Evolutionary conservation across 1,140 invertebrate genomes (phyloP).

Genomic region (Metaphire vulgaris): DNA sequence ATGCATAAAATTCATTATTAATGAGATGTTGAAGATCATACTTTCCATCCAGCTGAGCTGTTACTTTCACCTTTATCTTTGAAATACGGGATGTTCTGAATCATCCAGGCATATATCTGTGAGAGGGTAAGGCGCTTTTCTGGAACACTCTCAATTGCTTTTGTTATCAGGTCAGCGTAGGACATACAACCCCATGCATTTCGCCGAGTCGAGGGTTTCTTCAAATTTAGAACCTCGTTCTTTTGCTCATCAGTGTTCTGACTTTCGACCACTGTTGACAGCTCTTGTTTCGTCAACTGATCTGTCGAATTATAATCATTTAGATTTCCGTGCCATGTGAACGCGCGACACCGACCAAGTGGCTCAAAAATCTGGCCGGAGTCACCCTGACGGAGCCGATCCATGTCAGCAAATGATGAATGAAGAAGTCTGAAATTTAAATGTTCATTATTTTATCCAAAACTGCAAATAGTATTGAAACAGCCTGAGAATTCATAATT

Average conservation of each 20-base stretch:
- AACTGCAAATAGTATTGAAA: too few relatives aligned
- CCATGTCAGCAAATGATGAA: too few relatives aligned
- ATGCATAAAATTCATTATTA: background rate
- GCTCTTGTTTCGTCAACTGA: background rate
- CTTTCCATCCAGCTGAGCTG: slow-evolving; percentile 99
- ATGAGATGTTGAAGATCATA: too few relatives aligned
- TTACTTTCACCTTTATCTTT: slow-evolving; percentile 99
- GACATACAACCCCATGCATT: slow-evolving; percentile 80
- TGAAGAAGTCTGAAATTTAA: too few relatives aligned
- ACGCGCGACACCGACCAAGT: background rate
- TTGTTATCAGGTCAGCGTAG: slow-evolving; percentile 98
- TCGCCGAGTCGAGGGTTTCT: slow-evolving; percentile 44
- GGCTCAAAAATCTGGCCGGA: background rate
- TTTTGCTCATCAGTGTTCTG: background rate
- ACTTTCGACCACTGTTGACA: background rate
- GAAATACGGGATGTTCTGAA: slow-evolving; percentile 98
- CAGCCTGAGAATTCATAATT: too few relatives aligned
- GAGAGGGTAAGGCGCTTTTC: slow-evolving; percentile 83
- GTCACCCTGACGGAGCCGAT: too few relatives aligned
- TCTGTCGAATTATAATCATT: background rate
- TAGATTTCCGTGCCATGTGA: background rate
- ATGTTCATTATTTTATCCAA: too few relatives aligned
- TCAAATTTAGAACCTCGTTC: slow-evolving; percentile 13
- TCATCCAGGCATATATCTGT: slow-evolving; percentile 99
- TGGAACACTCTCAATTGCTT: slow-evolving; percentile 90